Percentiles rank a stretch among this genome's conserved stretches.
Conservation (phyloP, 2,113 vertebrate genomes). For the Cyprinus carpio region DNA sequence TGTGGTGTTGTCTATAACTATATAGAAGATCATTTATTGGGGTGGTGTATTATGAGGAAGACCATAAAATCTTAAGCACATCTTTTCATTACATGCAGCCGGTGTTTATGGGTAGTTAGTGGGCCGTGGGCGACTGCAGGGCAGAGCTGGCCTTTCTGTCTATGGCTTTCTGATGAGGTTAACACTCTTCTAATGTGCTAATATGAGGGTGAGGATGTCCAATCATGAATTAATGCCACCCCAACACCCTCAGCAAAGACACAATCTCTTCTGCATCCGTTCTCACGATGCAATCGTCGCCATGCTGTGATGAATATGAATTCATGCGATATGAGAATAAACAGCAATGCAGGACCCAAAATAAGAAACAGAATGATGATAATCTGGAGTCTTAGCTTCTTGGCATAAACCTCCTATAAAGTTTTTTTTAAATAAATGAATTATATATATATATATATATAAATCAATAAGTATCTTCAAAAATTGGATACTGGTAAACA, state of each 20-base stretch:
- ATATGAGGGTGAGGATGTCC: constrained; percentile 42
- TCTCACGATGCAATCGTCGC: background rate
- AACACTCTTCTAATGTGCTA: constrained; percentile 60
- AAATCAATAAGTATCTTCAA: too few relatives aligned
- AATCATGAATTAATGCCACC: constrained; percentile 33
- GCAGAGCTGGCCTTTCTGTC: constrained; percentile 66
- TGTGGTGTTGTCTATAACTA: background rate
- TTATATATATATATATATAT: too few relatives aligned
- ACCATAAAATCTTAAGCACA: constrained; percentile 45
- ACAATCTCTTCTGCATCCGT: background rate
- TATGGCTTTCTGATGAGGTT: constrained; percentile 62
- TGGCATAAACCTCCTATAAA: background rate
- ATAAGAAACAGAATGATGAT: background rate
- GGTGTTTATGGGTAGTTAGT: constrained; percentile 59
- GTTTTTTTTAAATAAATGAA: too few relatives aligned
- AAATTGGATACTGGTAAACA: too few relatives aligned
- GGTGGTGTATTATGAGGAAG: constrained; percentile 49
- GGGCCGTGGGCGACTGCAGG: constrained; percentile 57
- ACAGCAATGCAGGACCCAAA: background rate
- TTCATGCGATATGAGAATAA: background rate
- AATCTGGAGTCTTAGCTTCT: background rate
- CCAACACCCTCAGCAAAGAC: constrained; percentile 32
- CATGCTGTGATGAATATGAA: background rate
- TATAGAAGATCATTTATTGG: constrained; percentile 29
- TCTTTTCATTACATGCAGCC: constrained; percentile 61